Percentiles rank a stretch among this genome's conserved stretches.
Conservation (phyloP, 1,140 invertebrate species). For the Diabrotica virgifera region DNA sequence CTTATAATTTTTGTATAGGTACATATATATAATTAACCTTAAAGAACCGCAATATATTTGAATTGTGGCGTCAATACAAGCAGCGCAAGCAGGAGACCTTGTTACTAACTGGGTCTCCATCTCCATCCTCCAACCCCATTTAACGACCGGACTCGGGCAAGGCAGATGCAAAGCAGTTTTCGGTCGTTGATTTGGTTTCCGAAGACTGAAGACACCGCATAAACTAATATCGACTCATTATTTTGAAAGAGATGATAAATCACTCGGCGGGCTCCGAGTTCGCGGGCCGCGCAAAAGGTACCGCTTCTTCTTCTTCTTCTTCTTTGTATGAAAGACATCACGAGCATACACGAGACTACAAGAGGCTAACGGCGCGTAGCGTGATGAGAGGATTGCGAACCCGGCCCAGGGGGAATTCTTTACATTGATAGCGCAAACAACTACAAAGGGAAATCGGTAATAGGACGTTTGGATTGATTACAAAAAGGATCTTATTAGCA, state of each 20-base stretch:
- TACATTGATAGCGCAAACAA: neutral
- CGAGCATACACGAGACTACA: neutral
- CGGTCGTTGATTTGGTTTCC: neutral
- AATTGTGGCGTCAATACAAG: too few relatives aligned
- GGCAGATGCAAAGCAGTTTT: slow-evolving; percentile 11
- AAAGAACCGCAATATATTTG: too few relatives aligned
- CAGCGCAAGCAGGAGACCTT: too few relatives aligned
- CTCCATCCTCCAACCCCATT: neutral
- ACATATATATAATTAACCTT: too few relatives aligned
- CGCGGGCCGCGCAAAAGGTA: slow-evolving; percentile 10
- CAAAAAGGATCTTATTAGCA: too few relatives aligned
- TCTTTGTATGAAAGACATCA: neutral
- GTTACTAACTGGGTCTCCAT: too few relatives aligned
- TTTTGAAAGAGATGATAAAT: slow-evolving; percentile 11
- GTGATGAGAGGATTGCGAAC: neutral
- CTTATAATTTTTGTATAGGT: too few relatives aligned
- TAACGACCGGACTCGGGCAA: too few relatives aligned
- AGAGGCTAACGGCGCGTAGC: neutral
- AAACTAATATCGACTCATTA: slow-evolving; percentile 15
- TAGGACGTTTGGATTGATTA: neutral
- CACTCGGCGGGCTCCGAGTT: slow-evolving; percentile 7
- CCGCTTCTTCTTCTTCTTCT: slow-evolving; percentile 9
- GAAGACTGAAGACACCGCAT: slow-evolving; percentile 4
- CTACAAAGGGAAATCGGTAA: neutral
- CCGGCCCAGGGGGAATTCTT: neutral